These are phyloP conservation scores for Nowickia ferox DNA, from an alignment of 2,888 invertebrate genomes.

Conservation along the genomic window DNA sequence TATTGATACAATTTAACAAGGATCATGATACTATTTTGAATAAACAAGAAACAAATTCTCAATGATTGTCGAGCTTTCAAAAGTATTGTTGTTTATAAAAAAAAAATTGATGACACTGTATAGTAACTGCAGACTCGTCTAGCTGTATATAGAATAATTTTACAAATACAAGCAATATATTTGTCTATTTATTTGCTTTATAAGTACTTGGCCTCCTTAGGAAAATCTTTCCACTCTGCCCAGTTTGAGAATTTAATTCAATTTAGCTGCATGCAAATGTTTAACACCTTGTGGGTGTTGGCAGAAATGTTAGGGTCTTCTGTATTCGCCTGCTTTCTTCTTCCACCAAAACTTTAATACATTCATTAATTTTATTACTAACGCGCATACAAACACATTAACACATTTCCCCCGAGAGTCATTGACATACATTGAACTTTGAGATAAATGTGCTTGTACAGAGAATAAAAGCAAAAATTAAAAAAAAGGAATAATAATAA, in stretches of 20 bases:
- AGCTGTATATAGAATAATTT: not conserved
- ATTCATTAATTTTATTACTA: conserved; percentile 73
- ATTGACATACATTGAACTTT: conserved; percentile 72
- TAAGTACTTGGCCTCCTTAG: not conserved
- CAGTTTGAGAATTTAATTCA: not conserved
- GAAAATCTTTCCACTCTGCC: not conserved
- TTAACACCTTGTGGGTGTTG: not conserved
- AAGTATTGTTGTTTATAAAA: too few species aligned
- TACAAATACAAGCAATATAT: not conserved
- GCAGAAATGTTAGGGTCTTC: conserved; percentile 7
- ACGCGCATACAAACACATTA: conserved; percentile 63
- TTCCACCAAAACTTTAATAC: conserved; percentile 56
- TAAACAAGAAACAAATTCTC: too few species aligned
- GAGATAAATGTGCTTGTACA: conserved; percentile 17
- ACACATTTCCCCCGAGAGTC: conserved; percentile 72
- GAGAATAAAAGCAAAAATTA: not conserved
- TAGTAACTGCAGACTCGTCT: conserved; percentile 1
- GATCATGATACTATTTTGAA: not conserved
- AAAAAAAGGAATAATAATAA: conserved; percentile 9
- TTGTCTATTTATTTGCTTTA: not conserved
- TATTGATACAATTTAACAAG: not conserved
- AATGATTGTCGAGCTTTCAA: too few species aligned
- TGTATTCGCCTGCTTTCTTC: not conserved
- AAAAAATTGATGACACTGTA: too few species aligned
- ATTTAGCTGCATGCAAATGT: conserved; percentile 3